phyloP scores from a whole-genome alignment of 2,113 vertebrate species.

The Saiga tatarica region DNA sequence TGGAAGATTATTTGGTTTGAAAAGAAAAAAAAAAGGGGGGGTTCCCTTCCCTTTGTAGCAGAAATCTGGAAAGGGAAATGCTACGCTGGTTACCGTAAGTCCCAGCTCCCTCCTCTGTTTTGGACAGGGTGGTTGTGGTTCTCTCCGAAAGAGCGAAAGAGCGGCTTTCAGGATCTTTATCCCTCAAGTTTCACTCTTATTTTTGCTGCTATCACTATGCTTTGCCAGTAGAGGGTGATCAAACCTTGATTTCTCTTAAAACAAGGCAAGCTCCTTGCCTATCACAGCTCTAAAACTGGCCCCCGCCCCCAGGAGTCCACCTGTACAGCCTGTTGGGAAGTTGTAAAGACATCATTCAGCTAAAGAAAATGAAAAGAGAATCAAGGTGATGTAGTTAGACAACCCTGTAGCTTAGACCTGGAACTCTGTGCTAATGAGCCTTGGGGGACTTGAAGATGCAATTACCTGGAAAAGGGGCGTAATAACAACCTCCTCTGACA shows the following conservation, averaged over 20 bases:
- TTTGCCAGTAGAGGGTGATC: conserved; percentile 8
- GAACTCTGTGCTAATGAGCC: background rate
- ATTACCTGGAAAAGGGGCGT: background rate
- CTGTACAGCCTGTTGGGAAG: background rate
- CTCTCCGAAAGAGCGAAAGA: background rate
- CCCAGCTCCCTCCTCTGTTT: background rate
- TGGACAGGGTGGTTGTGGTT: background rate
- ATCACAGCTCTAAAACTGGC: background rate
- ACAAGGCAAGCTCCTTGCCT: background rate
- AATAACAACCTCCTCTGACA: background rate
- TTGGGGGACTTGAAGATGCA: background rate
- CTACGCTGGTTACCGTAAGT: background rate
- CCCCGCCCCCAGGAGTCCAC: background rate
- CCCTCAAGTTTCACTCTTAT: background rate
- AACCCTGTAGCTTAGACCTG: background rate
- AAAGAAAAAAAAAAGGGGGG: background rate
- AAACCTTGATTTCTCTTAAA: conserved; percentile 11
- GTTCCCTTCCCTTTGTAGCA: background rate
- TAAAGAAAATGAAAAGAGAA: background rate
- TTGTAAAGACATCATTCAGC: background rate
- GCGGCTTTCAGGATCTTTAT: background rate
- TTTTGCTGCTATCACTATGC: background rate
- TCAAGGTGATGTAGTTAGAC: background rate
- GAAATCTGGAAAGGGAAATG: background rate
- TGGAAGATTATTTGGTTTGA: background rate